These are phyloP conservation scores for Salvelinus sp. DNA, from an alignment of 2,113 vertebrate genomes.

Conservation along the genomic window DNA sequence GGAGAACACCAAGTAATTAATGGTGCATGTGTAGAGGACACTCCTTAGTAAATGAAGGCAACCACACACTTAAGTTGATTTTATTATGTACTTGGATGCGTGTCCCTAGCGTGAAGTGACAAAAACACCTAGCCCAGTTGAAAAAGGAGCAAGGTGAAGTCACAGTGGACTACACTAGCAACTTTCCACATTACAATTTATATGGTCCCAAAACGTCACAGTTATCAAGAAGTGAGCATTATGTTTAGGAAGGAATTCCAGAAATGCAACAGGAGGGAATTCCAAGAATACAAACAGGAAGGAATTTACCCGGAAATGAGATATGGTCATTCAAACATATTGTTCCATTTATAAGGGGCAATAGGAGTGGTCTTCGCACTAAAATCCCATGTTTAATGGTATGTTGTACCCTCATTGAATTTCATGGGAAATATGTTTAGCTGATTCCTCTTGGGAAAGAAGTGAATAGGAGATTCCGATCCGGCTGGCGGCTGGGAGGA, in stretches of 20 bases:
- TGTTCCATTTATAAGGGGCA: constrained; percentile 8
- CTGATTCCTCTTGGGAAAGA: constrained; percentile 49
- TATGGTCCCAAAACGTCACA: background rate
- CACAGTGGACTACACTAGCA: background rate
- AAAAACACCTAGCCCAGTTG: background rate
- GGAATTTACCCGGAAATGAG: too few relatives aligned
- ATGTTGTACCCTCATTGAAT: constrained; percentile 40
- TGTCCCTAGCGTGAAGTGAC: background rate
- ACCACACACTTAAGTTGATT: constrained; percentile 29
- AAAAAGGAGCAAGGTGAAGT: background rate
- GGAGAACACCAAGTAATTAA: constrained; percentile 9
- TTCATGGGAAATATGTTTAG: constrained; percentile 52
- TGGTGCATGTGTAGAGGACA: background rate
- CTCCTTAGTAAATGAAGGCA: constrained; percentile 9
- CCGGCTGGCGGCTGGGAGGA: constrained; percentile 38
- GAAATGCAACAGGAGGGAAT: too few relatives aligned
- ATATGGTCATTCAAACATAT: constrained; percentile 5
- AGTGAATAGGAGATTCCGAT: constrained; percentile 67
- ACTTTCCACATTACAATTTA: background rate
- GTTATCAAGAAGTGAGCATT: background rate
- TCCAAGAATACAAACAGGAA: too few relatives aligned
- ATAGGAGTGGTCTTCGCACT: constrained; percentile 13
- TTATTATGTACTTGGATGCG: background rate
- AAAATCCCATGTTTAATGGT: constrained; percentile 7
- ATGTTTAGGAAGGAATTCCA: background rate